Base-by-base conservation (phyloP, 2,797 vertebrate genomes). In the Eptatretus atami region DNA sequence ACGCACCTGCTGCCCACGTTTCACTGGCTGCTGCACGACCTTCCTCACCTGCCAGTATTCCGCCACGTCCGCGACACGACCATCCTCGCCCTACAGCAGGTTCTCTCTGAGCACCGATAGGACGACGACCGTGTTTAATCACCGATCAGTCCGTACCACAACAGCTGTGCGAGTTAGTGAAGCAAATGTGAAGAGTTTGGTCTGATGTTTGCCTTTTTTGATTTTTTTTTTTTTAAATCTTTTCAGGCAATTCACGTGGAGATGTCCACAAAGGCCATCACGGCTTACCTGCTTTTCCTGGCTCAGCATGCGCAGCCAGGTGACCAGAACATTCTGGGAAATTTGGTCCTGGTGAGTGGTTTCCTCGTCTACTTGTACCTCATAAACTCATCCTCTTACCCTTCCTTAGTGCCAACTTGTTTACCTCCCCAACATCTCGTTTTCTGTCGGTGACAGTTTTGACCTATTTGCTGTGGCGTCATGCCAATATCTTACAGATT, bases 171-270 rank as follows among this genome's bases (percentile, higher is more conserved):
- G 4, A 44, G 31, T 44, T 44, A 8, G 31, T 44, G 31, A 44
- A 44, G 31, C 31, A 44, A 44, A 44, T 3, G 31, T 44, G 31
- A 44, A 44, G 31, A 44, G 31, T 25, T 44, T 15, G 13, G 15
- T 52, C 64, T 19, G 15, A 12, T 6, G 13, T 14, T 24, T 14
- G 19, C 63, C 52, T 15, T 25, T 63, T 54, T 12, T 66, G 1
- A 24, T 53, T 13, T 1, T 19, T 19, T 19, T 19, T 19, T 69
- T 24, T 57, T 53, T 64, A n/a, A n/a, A 44, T 53, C 65, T 54
- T 1, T 66, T 19, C 19, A 98, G 90, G 92, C 92, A 65, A 84
- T 99, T 70, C 92, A 99, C 71, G 80, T 96, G 84, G 92, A 99
- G 75, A 95, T 90, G 0, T 86, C 94, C 68, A 85, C 87, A 1